These are phyloP conservation scores for Agonopterix arenella DNA, from an alignment of 2,888 invertebrate species.

Conservation along the genomic window DNA sequence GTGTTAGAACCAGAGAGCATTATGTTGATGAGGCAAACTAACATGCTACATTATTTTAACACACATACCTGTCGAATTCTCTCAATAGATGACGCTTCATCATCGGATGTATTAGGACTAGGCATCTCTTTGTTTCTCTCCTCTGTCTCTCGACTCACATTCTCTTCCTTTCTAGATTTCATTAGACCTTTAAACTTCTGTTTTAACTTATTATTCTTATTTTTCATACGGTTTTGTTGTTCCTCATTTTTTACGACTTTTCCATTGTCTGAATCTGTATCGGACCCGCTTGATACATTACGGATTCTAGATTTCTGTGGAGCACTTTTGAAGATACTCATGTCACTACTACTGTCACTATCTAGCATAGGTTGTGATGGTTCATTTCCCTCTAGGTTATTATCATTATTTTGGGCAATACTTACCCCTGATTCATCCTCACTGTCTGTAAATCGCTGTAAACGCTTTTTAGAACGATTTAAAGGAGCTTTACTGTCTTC, in stretches of 20 bases:
- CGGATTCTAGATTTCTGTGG: constrained; percentile 19
- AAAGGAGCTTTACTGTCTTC: constrained; percentile 18
- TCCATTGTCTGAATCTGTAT: constrained; percentile 15
- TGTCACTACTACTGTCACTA: constrained; percentile 8
- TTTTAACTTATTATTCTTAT: constrained; percentile 44
- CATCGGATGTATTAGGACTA: constrained; percentile 21
- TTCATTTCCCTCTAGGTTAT: background rate
- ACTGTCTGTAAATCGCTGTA: constrained; percentile 40
- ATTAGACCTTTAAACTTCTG: constrained; percentile 51
- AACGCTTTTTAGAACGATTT: constrained; percentile 27
- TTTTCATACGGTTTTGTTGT: constrained; percentile 41
- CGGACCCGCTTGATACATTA: constrained; percentile 2
- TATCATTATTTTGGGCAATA: constrained; percentile 5
- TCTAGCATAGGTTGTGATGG: constrained; percentile 8
- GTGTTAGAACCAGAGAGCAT: no score
- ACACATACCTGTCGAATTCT: constrained; percentile 46
- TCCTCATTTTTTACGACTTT: constrained; percentile 25
- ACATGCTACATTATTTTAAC: no score
- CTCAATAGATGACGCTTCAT: constrained; percentile 32
- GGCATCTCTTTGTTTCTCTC: constrained; percentile 3
- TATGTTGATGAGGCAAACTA: no score
- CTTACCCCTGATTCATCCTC: constrained; percentile 30
- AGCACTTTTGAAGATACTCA: constrained; percentile 10
- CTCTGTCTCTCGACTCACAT: constrained; percentile 2
- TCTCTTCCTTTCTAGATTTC: constrained; percentile 26